These are phyloP conservation scores for Ceramica pisi DNA, from an alignment of 2,888 invertebrate genomes.

Conservation along the genomic window DNA sequence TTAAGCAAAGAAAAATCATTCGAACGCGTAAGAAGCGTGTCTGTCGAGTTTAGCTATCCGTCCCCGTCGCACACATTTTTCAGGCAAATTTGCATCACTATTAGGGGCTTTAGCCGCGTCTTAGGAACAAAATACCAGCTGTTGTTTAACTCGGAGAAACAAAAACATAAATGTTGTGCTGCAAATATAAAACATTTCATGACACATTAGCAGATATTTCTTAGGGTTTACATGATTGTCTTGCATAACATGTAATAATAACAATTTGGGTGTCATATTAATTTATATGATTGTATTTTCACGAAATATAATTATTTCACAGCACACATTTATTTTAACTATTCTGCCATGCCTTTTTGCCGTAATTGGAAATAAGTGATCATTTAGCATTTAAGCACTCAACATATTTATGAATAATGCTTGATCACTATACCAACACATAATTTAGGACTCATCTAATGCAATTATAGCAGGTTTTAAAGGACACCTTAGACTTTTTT, in stretches of 20 bases:
- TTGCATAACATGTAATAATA: constrained; percentile 4
- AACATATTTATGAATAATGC: constrained; percentile 19
- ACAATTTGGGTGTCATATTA: not conserved
- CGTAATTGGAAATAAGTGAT: not conserved
- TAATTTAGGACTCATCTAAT: not conserved
- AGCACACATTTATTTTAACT: constrained; percentile 38
- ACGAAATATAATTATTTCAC: constrained; percentile 21
- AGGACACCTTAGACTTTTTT: constrained; percentile 24
- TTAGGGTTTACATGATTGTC: not conserved
- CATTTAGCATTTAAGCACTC: not conserved
- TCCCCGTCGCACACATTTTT: constrained; percentile 1
- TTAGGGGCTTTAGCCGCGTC: constrained; percentile 1
- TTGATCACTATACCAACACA: constrained; percentile 10
- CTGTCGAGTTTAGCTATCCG: constrained; percentile 4
- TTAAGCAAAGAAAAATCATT: constrained; percentile 15
- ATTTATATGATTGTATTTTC: not conserved
- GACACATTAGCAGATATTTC: constrained; percentile 5
- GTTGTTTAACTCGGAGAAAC: constrained; percentile 32
- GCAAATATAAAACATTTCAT: constrained; percentile 36
- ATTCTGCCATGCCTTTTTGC: constrained; percentile 46
- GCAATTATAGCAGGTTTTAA: not conserved
- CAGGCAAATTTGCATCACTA: not conserved
- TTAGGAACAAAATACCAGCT: constrained; percentile 13
- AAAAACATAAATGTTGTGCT: constrained; percentile 37
- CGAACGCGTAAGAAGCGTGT: constrained; percentile 15